Evolutionary conservation across 2,797 vertebrate species (phyloP).

Genomic region (Amphiprion clarkii): DNA sequence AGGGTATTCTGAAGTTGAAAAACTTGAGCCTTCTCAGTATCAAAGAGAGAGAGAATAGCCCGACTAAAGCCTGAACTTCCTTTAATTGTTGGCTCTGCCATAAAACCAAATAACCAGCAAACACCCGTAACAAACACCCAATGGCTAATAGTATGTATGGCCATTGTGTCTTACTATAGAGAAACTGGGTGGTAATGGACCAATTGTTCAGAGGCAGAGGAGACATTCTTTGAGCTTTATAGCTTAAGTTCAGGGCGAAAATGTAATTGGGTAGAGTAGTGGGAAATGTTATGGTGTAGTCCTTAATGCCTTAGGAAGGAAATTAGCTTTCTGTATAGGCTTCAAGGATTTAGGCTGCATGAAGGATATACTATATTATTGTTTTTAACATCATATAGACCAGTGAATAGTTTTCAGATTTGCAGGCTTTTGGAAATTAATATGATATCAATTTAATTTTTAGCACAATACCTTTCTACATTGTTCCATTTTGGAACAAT

Average conservation of each 20-base stretch:
- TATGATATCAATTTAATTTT: no score
- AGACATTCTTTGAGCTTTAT: slow-evolving; percentile 35
- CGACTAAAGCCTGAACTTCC: slow-evolving; percentile 86
- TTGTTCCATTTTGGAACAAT: no score
- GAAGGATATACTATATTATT: background rate
- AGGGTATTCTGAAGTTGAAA: slow-evolving; percentile 11
- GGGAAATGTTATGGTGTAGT: background rate
- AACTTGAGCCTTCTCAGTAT: slow-evolving; percentile 53
- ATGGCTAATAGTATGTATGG: slow-evolving; percentile 14
- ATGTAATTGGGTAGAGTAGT: slow-evolving; percentile 12
- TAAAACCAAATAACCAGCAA: slow-evolving; percentile 61
- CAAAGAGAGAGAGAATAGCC: slow-evolving; percentile 50
- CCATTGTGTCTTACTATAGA: slow-evolving; percentile 52
- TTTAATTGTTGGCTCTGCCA: slow-evolving; percentile 85
- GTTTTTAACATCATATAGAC: background rate
- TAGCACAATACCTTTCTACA: no score
- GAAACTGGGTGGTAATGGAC: slow-evolving; percentile 9
- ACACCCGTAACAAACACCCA: slow-evolving; percentile 9
- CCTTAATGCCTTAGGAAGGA: slow-evolving; percentile 6
- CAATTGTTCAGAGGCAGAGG: slow-evolving; percentile 20
- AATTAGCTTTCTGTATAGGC: background rate
- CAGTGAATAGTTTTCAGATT: background rate
- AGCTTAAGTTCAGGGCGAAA: slow-evolving; percentile 27
- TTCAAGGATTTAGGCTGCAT: background rate
- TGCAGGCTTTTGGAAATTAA: background rate